Conservation (phyloP, 2,888 invertebrate species). For the Hydrotaea cyrtoneurina region DNA sequence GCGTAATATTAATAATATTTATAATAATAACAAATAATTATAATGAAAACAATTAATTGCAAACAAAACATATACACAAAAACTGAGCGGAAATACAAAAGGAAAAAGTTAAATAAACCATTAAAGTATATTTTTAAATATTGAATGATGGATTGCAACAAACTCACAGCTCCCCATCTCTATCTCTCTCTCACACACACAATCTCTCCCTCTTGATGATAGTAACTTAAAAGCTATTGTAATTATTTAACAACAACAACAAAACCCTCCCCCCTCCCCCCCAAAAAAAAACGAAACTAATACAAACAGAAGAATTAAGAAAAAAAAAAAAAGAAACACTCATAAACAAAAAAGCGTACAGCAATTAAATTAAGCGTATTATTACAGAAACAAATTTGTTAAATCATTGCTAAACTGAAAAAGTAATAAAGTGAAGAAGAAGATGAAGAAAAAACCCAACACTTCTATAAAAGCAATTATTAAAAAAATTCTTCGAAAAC, state of each 20-base stretch:
- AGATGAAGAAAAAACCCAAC: background rate
- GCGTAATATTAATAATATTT: conserved; percentile 25
- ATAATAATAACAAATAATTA: conserved; percentile 41
- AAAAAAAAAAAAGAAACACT: background rate
- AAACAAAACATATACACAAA: background rate
- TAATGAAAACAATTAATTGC: background rate
- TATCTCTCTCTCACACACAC: background rate
- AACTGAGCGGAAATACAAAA: background rate
- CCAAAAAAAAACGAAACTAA: no score
- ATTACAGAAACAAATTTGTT: conserved; percentile 34
- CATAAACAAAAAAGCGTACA: background rate
- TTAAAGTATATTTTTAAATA: conserved; percentile 33
- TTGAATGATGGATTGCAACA: conserved; percentile 10
- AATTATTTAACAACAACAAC: conserved; percentile 13
- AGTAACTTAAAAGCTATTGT: conserved; percentile 6
- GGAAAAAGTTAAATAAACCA: conserved; percentile 9
- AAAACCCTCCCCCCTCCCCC: no score
- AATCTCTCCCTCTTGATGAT: background rate
- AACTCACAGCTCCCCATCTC: background rate
- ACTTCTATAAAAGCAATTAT: background rate
- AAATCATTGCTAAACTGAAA: conserved; percentile 35
- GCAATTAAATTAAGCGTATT: conserved; percentile 22
- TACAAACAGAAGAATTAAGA: no score
- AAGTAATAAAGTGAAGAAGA: conserved; percentile 19
- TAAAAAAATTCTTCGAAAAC: no score